phyloP scores from a whole-genome alignment of 2,113 vertebrate species.

The Corvus cornix region DNA sequence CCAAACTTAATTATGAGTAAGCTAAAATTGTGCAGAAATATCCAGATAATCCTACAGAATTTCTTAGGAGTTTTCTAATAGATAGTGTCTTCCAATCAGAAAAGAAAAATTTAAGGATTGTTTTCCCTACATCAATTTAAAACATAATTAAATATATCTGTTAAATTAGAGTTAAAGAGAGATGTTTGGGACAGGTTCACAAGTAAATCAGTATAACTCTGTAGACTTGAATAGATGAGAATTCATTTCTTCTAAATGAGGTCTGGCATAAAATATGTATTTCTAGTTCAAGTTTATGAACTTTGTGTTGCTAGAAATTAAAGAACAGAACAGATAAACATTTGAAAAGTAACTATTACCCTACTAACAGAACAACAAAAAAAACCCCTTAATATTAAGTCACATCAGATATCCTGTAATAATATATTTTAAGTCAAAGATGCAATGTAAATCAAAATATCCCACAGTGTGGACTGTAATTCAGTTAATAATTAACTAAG shows the following conservation, averaged over 20 bases:
- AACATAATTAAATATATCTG: background rate
- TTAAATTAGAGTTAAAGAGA: background rate
- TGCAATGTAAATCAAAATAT: background rate
- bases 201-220: background rate
- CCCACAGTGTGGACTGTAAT: background rate
- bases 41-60: background rate
- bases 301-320: background rate
- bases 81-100: background rate
- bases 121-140: background rate
- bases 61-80: background rate
- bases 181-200: rapidly evolving
- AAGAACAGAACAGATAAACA: background rate
- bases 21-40: background rate
- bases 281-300: background rate
- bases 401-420: background rate
- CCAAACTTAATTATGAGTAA: background rate
- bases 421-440: background rate
- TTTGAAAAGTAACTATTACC: background rate
- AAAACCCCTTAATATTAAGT: background rate
- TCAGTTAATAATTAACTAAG: background rate
- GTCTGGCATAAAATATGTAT: background rate
- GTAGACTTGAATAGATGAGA: background rate
- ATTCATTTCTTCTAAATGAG: background rate
- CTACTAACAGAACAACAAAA: background rate
- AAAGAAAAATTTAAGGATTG: background rate